phyloP scores from a whole-genome alignment of 2,797 vertebrate genomes.

The Artibeus lituratus region DNA sequence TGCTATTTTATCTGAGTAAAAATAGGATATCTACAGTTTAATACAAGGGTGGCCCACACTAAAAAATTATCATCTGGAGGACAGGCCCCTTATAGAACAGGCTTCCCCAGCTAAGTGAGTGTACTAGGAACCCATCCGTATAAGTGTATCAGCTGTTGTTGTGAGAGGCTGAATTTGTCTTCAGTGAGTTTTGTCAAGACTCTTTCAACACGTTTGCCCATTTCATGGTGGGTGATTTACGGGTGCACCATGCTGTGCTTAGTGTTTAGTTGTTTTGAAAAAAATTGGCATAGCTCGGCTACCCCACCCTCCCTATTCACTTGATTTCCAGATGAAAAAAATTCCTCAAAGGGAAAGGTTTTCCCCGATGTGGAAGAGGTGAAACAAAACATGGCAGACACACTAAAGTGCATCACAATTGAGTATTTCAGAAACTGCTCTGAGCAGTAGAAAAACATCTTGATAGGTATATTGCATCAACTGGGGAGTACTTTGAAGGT shows the following conservation, averaged over 20 bases:
- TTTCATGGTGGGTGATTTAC: no score
- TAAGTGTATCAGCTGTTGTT: not conserved
- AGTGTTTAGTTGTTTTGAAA: not conserved
- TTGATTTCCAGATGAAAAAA: not conserved
- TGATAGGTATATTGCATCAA: not conserved
- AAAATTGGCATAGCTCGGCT: not conserved
- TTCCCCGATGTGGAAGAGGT: not conserved
- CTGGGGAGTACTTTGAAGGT: not conserved
- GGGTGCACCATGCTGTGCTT: no score
- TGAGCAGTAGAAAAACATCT: not conserved
- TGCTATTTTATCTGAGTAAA: slow-evolving; percentile 27
- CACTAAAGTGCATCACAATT: not conserved
- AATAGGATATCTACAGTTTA: not conserved
- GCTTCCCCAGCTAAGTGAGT: not conserved
- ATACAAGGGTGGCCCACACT: not conserved
- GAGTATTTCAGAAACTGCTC: not conserved
- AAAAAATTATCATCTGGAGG: not conserved
- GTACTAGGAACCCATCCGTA: not conserved
- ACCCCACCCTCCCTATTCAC: not conserved
- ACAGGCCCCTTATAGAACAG: not conserved
- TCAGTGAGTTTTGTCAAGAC: not conserved
- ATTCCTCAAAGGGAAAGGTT: not conserved
- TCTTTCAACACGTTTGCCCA: no score
- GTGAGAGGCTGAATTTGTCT: not conserved
- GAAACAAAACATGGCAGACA: not conserved